Percentiles rank a stretch among this genome's conserved stretches.
phyloP scores from a whole-genome alignment of 2,888 invertebrate species.

The Eilema sororculum region DNA sequence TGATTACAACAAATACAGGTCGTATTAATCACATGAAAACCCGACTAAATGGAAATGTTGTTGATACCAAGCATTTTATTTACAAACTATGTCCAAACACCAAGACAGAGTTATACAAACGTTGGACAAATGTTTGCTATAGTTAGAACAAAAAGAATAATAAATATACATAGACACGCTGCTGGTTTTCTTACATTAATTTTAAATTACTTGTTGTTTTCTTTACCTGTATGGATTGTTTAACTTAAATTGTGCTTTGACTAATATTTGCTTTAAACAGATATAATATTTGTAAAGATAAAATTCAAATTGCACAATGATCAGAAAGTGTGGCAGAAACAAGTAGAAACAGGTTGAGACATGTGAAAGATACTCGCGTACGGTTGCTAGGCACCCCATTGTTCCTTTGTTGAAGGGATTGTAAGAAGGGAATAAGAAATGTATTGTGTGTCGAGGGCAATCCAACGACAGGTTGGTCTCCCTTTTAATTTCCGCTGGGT shows the following conservation, averaged over 20 bases:
- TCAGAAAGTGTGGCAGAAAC: constrained; percentile 17
- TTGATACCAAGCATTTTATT: constrained; percentile 32
- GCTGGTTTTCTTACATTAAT: constrained; percentile 1
- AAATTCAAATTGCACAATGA: constrained; percentile 14
- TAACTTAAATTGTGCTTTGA: constrained; percentile 6
- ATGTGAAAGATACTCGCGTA: constrained; percentile 39
- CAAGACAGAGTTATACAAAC: constrained; percentile 27
- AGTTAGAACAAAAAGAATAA: constrained; percentile 32
- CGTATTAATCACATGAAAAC: constrained; percentile 43
- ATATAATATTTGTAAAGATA: constrained; percentile 3
- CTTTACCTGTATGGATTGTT: neutral
- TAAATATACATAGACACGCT: constrained; percentile 15
- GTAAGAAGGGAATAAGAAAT: constrained; percentile 53
- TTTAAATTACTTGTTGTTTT: neutral
- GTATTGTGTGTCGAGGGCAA: constrained; percentile 51
- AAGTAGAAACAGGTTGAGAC: constrained; percentile 52
- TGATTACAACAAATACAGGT: constrained; percentile 59
- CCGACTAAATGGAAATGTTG: constrained; percentile 46
- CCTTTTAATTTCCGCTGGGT: constrained; percentile 55
- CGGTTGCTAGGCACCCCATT: constrained; percentile 45
- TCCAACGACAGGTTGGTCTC: constrained; percentile 57
- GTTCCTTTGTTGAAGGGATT: constrained; percentile 52
- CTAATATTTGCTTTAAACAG: neutral
- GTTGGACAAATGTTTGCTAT: constrained; percentile 37
- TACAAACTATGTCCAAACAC: constrained; percentile 27